Conservation (phyloP, 2,113 vertebrate genomes). For the Corythaixoides concolor region DNA sequence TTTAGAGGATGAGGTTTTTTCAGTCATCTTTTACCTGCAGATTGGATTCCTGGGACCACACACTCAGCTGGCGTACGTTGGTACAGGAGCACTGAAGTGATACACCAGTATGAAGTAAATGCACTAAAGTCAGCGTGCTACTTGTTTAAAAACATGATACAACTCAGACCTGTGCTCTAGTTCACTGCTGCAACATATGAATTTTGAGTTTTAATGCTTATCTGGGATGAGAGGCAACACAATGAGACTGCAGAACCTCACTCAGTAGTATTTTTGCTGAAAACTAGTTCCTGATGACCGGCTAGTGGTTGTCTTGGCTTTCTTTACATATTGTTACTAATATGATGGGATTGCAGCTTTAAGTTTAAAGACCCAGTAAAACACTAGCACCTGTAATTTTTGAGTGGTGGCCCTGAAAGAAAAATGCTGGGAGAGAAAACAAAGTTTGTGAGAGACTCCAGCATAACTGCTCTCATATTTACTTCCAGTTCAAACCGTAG, state of each 20-base stretch:
- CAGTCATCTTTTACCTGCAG: not conserved
- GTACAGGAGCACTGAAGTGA: not conserved
- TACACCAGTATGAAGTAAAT: not conserved
- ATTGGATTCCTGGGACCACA: not conserved
- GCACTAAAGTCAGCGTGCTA: not conserved
- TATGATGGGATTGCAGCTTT: not conserved
- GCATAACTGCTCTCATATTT: rapidly evolving
- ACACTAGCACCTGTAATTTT: not conserved
- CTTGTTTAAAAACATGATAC: not conserved
- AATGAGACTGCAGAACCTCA: not conserved
- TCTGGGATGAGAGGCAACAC: not conserved
- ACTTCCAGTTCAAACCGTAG: not conserved
- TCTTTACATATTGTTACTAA: not conserved
- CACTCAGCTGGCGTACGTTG: rapidly evolving
- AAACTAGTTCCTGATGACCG: not conserved
- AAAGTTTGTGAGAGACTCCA: not conserved
- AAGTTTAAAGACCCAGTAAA: not conserved
- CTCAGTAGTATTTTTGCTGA: not conserved
- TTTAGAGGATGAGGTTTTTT: not conserved
- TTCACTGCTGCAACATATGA: not conserved
- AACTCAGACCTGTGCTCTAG: not conserved
- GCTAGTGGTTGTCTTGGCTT: not conserved
- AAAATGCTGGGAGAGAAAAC: not conserved
- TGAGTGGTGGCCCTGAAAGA: not conserved
- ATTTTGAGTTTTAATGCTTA: not conserved